Evolutionary conservation across 2,113 vertebrate species (phyloP), one percentile per base, ranked within the genome.

Genomic region (Scomber colias): DNA sequence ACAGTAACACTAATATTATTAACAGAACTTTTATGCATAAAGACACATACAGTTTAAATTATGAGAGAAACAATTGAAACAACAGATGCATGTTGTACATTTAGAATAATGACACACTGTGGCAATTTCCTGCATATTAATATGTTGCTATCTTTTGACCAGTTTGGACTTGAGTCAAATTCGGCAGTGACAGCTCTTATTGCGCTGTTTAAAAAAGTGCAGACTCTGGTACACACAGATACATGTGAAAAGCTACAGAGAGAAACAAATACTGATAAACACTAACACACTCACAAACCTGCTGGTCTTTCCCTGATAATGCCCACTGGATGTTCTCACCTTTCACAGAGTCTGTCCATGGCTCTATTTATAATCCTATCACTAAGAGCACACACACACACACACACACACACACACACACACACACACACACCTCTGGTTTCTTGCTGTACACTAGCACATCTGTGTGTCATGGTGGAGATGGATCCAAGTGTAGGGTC

Each of bases 331-430:
- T 88, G 82, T 87, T 91, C 83, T 93, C 85, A 92, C 89, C 89
- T 91, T 90, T 87, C 89, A 87, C 79, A 82, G 54, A 84, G 79
- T 82, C 83, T 87, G 78, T 87, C 82, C 30, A 40, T 60, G 56
- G 73, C 83, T 89, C 77, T 87, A 89, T 92, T 92, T 91, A 90
- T 92, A 92, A 90, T 92, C 90, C 89, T 88, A 89, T 90, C 89
- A 92, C 77, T 79, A 54, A 82, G 84, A 45, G 59, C 46, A n/a
- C 45, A 31, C 65, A 70, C 45, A 48, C 49, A 75, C 51, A 65
- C 83, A 57, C 65, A 60, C 64, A 66, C 45, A 65, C 75, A 70
- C 45, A 66, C 83, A 70, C 51, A 15, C 75, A 66, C 73, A 69
- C 69, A 64, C 71, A 63, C 59, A 45, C 49, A 74, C 45, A 63